phyloP scores from a whole-genome alignment of 2,113 vertebrate genomes.

The Oreochromis aureus region DNA sequence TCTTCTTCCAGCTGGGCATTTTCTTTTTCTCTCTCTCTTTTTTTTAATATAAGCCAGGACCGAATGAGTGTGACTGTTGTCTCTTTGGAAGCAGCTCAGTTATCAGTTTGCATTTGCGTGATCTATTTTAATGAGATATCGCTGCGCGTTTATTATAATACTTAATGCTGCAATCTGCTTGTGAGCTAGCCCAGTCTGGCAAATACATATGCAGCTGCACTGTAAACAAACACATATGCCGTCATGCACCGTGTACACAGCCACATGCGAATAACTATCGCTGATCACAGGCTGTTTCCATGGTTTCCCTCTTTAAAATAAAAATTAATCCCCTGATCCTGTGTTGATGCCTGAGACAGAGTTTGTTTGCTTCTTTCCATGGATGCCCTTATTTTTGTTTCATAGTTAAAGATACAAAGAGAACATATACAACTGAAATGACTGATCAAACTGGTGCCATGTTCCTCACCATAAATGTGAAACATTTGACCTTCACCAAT shows the following conservation, averaged over 20 bases:
- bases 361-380: background rate
- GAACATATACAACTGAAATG: background rate
- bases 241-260: background rate
- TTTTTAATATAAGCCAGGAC: background rate
- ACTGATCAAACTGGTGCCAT: background rate
- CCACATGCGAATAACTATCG: background rate
- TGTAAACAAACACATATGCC: background rate
- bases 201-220: background rate
- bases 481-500: background rate
- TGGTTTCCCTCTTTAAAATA: background rate
- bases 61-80: background rate
- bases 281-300: background rate
- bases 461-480: accelerated
- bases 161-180: background rate
- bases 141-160: background rate
- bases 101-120: background rate
- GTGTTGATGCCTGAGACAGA: background rate
- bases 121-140: background rate
- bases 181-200: background rate
- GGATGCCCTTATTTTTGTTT: background rate
- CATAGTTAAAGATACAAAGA: background rate
- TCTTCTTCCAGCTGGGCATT: background rate
- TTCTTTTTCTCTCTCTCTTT: accelerated
- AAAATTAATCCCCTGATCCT: background rate
- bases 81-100: background rate